phyloP scores from a whole-genome alignment of 2,888 invertebrate genomes.

The Lucinisca nassula region DNA sequence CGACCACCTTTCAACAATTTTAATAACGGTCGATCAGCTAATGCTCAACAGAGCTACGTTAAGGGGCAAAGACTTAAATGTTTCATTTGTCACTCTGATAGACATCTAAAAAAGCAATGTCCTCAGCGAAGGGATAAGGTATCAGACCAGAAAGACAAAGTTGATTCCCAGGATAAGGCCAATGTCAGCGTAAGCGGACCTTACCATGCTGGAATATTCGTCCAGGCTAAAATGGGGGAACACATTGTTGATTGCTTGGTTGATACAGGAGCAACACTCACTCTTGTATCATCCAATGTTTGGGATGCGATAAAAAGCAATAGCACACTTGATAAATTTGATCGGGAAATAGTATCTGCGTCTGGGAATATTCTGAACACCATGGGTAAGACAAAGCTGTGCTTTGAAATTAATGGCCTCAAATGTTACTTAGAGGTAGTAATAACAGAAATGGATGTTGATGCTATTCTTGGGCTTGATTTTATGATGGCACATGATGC shows the following conservation, averaged over 20 bases:
- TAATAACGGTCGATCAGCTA: too few relatives aligned
- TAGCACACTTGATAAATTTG: background rate
- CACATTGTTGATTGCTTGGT: too few relatives aligned
- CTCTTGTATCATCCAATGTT: too few relatives aligned
- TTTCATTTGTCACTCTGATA: background rate
- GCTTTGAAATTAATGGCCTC: background rate
- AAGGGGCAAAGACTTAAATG: background rate
- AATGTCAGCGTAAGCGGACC: background rate
- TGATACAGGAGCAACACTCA: too few relatives aligned
- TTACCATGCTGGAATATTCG: background rate
- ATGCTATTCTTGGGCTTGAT: conserved; percentile 30
- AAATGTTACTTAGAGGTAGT: background rate
- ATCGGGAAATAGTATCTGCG: background rate
- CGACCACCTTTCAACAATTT: too few relatives aligned
- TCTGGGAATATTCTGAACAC: background rate
- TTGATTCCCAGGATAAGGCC: background rate
- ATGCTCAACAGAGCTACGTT: too few relatives aligned
- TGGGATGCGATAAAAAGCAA: too few relatives aligned
- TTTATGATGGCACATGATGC: conserved; percentile 7
- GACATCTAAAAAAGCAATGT: background rate
- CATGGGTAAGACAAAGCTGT: background rate
- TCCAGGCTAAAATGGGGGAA: too few relatives aligned
- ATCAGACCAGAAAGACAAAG: background rate
- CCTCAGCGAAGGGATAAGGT: too few relatives aligned
- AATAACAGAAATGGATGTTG: conserved; percentile 7